Evolutionary conservation across 2,797 vertebrate species (phyloP), one percentile per base, ranked within the genome.

Genomic region (Discoglossus pictus): DNA sequence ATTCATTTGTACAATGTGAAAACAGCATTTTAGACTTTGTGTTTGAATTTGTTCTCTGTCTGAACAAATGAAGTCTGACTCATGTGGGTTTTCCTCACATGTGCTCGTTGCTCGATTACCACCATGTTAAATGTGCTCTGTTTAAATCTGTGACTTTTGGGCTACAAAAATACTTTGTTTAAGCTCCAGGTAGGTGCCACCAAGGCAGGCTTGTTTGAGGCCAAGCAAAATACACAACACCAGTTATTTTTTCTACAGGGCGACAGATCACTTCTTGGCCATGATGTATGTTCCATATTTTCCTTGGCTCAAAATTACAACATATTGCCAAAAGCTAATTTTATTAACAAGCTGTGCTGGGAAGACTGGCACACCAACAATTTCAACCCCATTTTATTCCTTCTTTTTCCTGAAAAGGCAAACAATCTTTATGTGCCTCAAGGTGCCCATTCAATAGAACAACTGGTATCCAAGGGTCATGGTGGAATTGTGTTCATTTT

Each of bases 1-100:
- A 88, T 89, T 82, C 82, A 62, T 59, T 87, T 91, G 89, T 93
- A 93, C 87, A 98, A 97, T 98, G 94, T 98, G 94, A 98, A 96
- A 89, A 82, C 81, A 79, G 89, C 18, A 6, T 50, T 50, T 50
- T 27, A 15, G 12, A 36, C 42, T 4, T 55, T 15, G 8, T 84
- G 83, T 75, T 73, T 35, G 34, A 81, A 79, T 83, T 88, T 84
- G 83, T 84, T 89, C 90, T 86, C 84, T 78, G 83, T 90, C 91
- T 91, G 90, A 94, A 92, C 86, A 88, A 89, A 89, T 84, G 74
- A 68, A 78, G 81, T 82, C 82, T 81, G 80, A 85, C 73, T 83
- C 76, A 72, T 77, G 83, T 83, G 83, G 78, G 82, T 84, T 88
- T 76, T 80, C 84, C 81, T 87, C 85, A 82, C 75, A 75, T 93